Conservation (phyloP, 1,140 invertebrate genomes). For the Diuraphis noxia region DNA sequence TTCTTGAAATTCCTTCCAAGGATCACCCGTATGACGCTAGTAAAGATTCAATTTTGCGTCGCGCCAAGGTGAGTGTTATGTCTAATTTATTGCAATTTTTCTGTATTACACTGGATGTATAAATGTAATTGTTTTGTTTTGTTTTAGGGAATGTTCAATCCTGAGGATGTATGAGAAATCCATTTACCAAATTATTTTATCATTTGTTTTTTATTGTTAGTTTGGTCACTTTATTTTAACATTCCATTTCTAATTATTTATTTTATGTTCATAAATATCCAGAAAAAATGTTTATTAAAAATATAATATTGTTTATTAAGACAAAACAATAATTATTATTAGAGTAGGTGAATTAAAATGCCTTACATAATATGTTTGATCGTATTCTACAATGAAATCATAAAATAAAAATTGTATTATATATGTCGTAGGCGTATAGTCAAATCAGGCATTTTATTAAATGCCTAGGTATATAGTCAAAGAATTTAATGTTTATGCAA, state of each 20-base stretch:
- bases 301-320: slow-evolving; percentile 18
- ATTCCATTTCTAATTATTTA: slow-evolving; percentile 45
- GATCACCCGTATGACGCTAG: slow-evolving; percentile 98
- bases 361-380: neutral
- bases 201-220: slow-evolving; percentile 51
- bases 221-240: slow-evolving; percentile 42
- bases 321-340: neutral
- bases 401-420: neutral
- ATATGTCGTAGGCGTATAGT: no score
- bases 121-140: slow-evolving; percentile 55
- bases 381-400: neutral
- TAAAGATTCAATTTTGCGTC: slow-evolving; percentile 95
- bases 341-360: neutral
- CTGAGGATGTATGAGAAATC: slow-evolving; percentile 66
- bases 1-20: slow-evolving; percentile 98
- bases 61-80: slow-evolving; percentile 76
- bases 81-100: neutral
- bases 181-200: slow-evolving; percentile 37
- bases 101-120: neutral
- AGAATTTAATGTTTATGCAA: no score
- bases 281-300: neutral
- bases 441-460: no score
- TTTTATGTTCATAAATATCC: neutral
- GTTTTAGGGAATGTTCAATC: slow-evolving; percentile 84
- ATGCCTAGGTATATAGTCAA: no score